phyloP scores from a whole-genome alignment of 2,888 invertebrate genomes.

The Xylota sylvarum region DNA sequence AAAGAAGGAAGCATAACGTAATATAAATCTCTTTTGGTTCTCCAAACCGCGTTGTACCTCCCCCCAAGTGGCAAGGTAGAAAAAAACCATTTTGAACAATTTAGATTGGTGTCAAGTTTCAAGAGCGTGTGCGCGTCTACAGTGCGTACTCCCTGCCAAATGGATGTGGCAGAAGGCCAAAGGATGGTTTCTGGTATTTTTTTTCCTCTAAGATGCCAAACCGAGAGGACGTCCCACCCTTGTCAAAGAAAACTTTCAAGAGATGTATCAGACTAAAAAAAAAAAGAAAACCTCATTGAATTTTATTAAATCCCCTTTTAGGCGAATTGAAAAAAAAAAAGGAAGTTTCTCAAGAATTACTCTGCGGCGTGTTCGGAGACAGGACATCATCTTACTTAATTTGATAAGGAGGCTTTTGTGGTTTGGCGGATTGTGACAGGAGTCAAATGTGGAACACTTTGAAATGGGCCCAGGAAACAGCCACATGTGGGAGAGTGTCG shows the following conservation, averaged over 20 bases:
- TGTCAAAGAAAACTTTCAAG: conserved; percentile 68
- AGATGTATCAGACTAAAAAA: conserved; percentile 58
- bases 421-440: conserved; percentile 74
- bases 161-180: conserved; percentile 61
- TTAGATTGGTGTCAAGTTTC: conserved; percentile 77
- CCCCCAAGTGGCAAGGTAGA: conserved; percentile 47
- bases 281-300: conserved; percentile 66
- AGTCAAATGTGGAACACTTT: conserved; percentile 69
- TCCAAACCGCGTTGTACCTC: conserved; percentile 53
- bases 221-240: conserved; percentile 50
- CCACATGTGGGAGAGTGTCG: conserved; percentile 72
- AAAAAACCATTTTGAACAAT: conserved; percentile 74
- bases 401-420: conserved; percentile 77
- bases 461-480: conserved; percentile 24
- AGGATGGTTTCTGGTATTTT: conserved; percentile 35
- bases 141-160: conserved; percentile 52
- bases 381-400: conserved; percentile 74
- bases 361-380: conserved; percentile 46
- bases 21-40: conserved; percentile 66
- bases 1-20: conserved; percentile 62
- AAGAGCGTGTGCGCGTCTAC: conserved; percentile 74
- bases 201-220: conserved; percentile 14
- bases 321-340: conserved; percentile 71
- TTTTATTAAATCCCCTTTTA: conserved; percentile 77
- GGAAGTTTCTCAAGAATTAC: conserved; percentile 58